Conservation (phyloP, 2,113 vertebrate species). For the Corythornis vintsioides region DNA sequence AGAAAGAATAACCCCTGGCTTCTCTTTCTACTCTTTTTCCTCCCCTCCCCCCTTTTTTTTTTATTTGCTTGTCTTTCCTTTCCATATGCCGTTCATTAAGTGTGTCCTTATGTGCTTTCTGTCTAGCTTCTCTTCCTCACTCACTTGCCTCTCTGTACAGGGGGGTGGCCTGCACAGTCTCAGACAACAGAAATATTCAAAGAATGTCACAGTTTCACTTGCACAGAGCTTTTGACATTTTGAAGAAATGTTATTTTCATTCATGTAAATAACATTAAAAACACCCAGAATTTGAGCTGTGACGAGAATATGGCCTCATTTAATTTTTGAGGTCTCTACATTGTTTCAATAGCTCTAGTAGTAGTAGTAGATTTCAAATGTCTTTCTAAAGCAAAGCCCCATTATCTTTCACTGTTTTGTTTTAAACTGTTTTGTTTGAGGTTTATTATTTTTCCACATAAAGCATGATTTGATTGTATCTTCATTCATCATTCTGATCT, state of each 20-base stretch:
- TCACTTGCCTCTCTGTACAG: not conserved
- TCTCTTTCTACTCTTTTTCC: not conserved
- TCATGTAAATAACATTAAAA: not conserved
- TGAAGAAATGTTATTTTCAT: not conserved
- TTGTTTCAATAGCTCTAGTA: not conserved
- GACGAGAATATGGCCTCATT: not conserved
- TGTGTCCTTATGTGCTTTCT: not conserved
- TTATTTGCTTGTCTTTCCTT: not conserved
- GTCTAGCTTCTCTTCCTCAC: not conserved
- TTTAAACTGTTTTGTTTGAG: too few species aligned
- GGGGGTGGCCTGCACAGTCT: not conserved
- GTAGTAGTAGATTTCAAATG: not conserved
- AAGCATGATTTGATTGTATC: not conserved
- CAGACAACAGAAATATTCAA: not conserved
- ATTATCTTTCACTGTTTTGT: too few species aligned
- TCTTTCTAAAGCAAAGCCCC: accelerated
- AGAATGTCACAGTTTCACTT: not conserved
- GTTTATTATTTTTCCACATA: too few species aligned
- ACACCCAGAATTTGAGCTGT: not conserved
- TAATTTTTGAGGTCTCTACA: accelerated
- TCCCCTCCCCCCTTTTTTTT: not conserved
- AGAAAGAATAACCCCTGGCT: not conserved
- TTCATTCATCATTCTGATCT: not conserved
- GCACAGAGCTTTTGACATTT: not conserved
- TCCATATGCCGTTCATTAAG: not conserved